Evolutionary conservation across 2,113 vertebrate genomes (phyloP), one percentile per base, ranked within the genome.

Genomic region (Rallus limicola): DNA sequence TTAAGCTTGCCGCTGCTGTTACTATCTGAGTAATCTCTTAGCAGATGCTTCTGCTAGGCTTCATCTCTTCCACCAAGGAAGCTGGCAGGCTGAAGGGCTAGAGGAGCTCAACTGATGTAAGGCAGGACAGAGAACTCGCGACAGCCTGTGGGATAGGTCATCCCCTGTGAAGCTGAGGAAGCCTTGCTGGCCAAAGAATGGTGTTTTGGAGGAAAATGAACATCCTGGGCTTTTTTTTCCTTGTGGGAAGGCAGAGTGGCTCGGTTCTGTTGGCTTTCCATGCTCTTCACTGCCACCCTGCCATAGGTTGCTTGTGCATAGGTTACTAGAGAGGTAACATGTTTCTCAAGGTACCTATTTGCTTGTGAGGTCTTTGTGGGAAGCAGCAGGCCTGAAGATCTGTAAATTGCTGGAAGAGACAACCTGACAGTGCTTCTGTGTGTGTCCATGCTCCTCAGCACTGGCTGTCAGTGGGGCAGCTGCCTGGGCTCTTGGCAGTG

Each of bases 91-190:
- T 6, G 36, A 64, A 46, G 15, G 38, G 26, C n/a, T 88, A 25
- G 25, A 38, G 48, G 46, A 53, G 50, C 31, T 53, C 0, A 2
- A 16, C 10, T 0, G 2, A 24, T 33, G 21, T 25, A 7, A 0
- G 3, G 18, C 19, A 25, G 40, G 52, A 16, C 0, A 9, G 31
- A 64, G 19, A 28, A 25, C 38, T 60, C 1, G 0, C 0, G 3
- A 18, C 23, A 50, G 46, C 31, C 21, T 38, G 9, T 1, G 20
- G 53, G 48, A 13, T 11, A 17, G 19, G 16, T 62, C 14, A 46
- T 64, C 8, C 26, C 11, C 12, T 0, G 0, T 67, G 63, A 80
- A 63, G 52, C 40, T 62, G 16, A 34, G 40, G 36, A 48, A 56
- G 36, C 4, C 0, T 40, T 5, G 8, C 50, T 82, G 36, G 14